Evolutionary conservation across 2,113 vertebrate species (phyloP), one percentile per base, ranked within the genome.

Genomic region (Tautogolabrus adspersus): DNA sequence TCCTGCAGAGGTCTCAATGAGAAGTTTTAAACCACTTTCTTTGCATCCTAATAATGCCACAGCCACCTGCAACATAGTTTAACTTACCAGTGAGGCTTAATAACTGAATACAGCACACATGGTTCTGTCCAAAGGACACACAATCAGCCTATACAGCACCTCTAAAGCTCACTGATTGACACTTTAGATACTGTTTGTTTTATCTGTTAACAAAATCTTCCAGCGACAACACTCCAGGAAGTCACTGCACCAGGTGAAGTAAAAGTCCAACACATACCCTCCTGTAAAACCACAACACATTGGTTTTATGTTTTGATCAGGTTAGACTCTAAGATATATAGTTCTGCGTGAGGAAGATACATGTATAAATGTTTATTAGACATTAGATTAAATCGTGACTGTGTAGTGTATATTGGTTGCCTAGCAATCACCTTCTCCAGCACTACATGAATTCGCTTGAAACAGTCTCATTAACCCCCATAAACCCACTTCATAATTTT

Each of bases 71-170:
- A 52, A 49, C 37, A 54, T 59, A 59, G 59, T 44, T 19, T 55
- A 61, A 44, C 55, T 72, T 81, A 68, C 54, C 60, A 65, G 21
- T 40, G 11, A 16, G 60, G 30, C 26, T 58, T 10, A 6, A 64
- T 54, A n/a, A 54, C 52, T 11, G 12, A 30, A 52, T 6, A 59
- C 34, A 19, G 12, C 26, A 56, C 12, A 15, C 13, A 10, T 18
- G 16, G 46, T 11, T 15, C 16, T 6, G 15, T 16, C 13, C 12
- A 47, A 47, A 47, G 5, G 46, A 2, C 5, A 46, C 8, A 59
- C 37, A 54, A 64, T 67, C 16, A 21, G 21, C 10, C 23, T 18
- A 56, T 5, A n/a, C 52, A 63, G 49, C 47, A 40, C 12, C n/a
- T 30, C 1, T 55, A 26, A 34, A 23, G 13, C 59, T 37, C 18